A percentile compares a stretch with the other conserved stretches of the same genome.
Conservation (phyloP, 1,140 invertebrate genomes). For the Brachystomella parvula region DNA sequence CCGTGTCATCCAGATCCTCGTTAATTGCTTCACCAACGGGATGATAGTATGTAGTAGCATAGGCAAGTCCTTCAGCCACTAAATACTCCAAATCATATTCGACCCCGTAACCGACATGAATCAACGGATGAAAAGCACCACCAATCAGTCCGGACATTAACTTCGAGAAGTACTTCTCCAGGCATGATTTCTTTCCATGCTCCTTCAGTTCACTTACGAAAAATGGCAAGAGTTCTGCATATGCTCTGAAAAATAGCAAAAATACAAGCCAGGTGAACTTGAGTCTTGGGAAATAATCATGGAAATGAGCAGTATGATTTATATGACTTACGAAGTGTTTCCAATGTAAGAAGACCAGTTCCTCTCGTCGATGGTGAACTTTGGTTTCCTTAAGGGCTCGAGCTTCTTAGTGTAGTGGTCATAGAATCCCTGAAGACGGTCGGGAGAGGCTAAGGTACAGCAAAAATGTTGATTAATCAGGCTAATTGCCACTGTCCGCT, state of each 20-base stretch:
- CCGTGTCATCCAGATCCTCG: background rate
- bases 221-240: conserved; percentile 2
- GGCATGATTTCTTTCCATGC: background rate
- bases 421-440: background rate
- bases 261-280: background rate
- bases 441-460: background rate
- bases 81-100: background rate
- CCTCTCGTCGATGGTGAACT: conserved; percentile 5
- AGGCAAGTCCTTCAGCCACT: conserved; percentile 13
- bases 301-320: background rate
- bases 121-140: conserved; percentile 15
- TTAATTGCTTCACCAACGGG: conserved; percentile 1
- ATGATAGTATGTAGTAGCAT: background rate
- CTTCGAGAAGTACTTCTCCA: background rate
- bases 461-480: background rate
- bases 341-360: conserved; percentile 15
- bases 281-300: background rate
- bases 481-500: too few species aligned
- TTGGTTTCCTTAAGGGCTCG: background rate
- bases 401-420: background rate
- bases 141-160: background rate
- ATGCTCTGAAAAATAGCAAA: conserved; percentile 6
- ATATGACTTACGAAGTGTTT: background rate
- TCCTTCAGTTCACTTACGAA: conserved; percentile 7
- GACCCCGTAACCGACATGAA: conserved; percentile 16